Base-by-base conservation (phyloP, 2,888 invertebrate species). In the Lycia hirtaria region DNA sequence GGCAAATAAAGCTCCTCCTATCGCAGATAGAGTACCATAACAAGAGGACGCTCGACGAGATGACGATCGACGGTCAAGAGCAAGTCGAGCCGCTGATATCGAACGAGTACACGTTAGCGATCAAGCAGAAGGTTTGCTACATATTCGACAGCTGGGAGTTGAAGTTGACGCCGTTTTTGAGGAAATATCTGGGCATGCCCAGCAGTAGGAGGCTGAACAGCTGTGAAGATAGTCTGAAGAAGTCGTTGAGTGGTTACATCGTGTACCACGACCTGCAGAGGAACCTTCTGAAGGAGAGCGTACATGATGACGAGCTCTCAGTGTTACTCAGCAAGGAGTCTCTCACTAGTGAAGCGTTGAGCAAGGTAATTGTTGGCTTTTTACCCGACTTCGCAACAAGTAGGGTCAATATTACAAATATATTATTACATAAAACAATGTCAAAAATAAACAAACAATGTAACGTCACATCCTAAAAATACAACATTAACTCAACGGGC, bases 1-100 rank as follows among this genome's bases (percentile, higher is more conserved):
- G 96, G 96, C 96, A 97, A 80, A 92, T 96, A 40, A 96, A 96
- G 76, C 87, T 96, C 0, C 88, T 94, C 3, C 93, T 93, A 1
- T 92, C 94, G 0, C 95, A 94, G 67, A 88, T 93, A 4, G 80
- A 92, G 65, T 78, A 81, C 65, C 75, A 87, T 80, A 77, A 80
- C 71, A 67, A 60, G 4, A 72, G 70, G 2, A 28, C 70, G 0
- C 66, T 75, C 20, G 68, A 67, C 59, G 84, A 85, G 30, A 88
- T 85, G 87, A 74, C 72, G 3, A 62, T 87, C 0, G 90, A 88
- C 68, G 87, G 80, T 0, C 76, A 78, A 4, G 87, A 87, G 0
- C 64, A 72, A 0, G 72, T 60, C 62, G 89, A 93, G 62, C 91
- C 93, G 0, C 75, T 95, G 6, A 85, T 95, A 15, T 93, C 94